Evolutionary conservation across 2,888 invertebrate species (phyloP).

Genomic region (Leucania comma): DNA sequence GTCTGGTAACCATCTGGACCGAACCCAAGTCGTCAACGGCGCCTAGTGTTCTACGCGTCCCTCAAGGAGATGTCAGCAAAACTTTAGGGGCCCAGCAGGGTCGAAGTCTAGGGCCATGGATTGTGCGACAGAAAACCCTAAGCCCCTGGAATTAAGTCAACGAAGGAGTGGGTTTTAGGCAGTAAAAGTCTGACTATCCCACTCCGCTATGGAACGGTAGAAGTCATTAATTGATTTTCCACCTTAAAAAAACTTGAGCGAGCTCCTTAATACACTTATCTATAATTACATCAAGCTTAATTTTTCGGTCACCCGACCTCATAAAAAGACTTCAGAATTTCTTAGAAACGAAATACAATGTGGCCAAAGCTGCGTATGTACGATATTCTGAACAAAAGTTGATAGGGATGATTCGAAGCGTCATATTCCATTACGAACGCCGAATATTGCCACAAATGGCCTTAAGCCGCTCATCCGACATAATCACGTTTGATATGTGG

Average conservation of each 20-base stretch:
- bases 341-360: conserved; percentile 12
- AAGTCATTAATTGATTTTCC: too few species aligned
- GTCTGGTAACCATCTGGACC: too few species aligned
- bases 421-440: conserved; percentile 48
- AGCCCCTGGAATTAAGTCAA: too few species aligned
- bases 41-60: too few species aligned
- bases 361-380: conserved; percentile 11
- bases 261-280: background rate
- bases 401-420: conserved; percentile 29
- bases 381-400: conserved; percentile 38
- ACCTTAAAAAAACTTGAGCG: background rate
- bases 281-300: conserved; percentile 22
- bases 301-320: conserved; percentile 33
- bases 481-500: conserved; percentile 63
- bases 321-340: conserved; percentile 8
- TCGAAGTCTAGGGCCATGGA: too few species aligned
- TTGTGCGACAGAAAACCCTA: too few species aligned
- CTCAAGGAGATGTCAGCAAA: too few species aligned
- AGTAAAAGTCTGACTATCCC: too few species aligned
- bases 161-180: too few species aligned
- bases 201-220: too few species aligned
- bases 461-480: conserved; percentile 59
- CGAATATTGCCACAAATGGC: conserved; percentile 64
- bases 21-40: too few species aligned
- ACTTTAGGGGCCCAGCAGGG: too few species aligned